Evolutionary conservation across 2,888 invertebrate genomes (phyloP), one percentile per base, ranked within the genome.

Genomic region (Carcina quercana): DNA sequence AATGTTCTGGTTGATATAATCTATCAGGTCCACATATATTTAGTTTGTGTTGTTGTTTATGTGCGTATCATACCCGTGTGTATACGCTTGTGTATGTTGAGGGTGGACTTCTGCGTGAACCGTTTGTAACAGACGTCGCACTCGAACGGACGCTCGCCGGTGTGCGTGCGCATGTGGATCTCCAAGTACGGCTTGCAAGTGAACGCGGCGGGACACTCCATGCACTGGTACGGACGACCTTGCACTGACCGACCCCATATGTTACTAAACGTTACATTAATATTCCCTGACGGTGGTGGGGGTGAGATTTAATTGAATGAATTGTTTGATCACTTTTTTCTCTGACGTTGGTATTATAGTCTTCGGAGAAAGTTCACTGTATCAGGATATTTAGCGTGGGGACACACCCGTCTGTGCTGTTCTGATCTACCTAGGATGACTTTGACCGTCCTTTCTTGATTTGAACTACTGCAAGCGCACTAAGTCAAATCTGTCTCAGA

Each of bases 101-200:
- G 85, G 47, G 86, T 85, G 46, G 85, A 85, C 71, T 86, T 85
- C 80, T 86, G 85, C 57, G 86, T 83, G 76, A 86, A 86, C 61
- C 85, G 78, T 76, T 86, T 86, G 73, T 74, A 76, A 79, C 86
- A 86, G 62, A 85, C 79, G 64, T 82, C 80, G 68, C 86, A 86
- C 74, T 85, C 78, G 78, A 83, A 86, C 50, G 86, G 86, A 38
- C 82, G 73, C 72, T 85, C 85, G 57, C 84, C 84, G 31, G 83
- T 79, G 73, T 85, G 80, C 41, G 87, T 87, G 57, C 88, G 79
- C 86, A 86, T 87, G 76, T 89, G 89, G 40, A 89, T 86, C 74
- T 86, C 86, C 71, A 86, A 74, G 71, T 86, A 86, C 64, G 86
- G 86, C 80, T 86, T 86, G 79, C 86, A 85, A 48, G 85, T 86